These are phyloP conservation scores for Pitangus sulphuratus DNA, from an alignment of 2,797 vertebrate species.

Conservation along the genomic window DNA sequence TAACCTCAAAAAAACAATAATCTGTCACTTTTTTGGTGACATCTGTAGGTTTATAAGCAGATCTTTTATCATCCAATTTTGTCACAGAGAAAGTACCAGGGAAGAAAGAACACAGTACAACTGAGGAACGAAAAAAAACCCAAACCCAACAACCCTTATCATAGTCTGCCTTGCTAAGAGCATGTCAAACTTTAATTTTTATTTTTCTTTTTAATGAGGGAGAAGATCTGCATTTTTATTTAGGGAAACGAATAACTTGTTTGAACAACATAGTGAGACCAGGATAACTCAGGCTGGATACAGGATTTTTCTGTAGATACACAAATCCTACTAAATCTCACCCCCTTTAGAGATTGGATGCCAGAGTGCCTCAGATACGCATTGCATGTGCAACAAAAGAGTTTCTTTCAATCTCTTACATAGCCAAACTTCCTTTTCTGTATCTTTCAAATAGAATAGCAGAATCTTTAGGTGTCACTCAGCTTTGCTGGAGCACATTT, in stretches of 20 bases:
- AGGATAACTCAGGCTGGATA: not conserved
- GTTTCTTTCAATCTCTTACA: not conserved
- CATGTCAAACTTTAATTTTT: not conserved
- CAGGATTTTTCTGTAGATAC: not conserved
- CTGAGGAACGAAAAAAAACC: not conserved
- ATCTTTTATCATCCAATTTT: not conserved
- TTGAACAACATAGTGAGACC: not conserved
- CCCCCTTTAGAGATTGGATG: not conserved
- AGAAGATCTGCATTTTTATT: not conserved
- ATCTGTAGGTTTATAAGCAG: not conserved
- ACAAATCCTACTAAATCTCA: not conserved
- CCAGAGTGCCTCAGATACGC: not conserved
- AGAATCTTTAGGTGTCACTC: not conserved
- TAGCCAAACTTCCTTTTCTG: not conserved
- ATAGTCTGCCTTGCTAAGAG: not conserved
- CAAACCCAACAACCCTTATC: accelerated
- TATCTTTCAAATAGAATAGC: not conserved
- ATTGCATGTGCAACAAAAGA: not conserved
- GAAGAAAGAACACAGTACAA: not conserved
- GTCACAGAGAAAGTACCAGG: not conserved
- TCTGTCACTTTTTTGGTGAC: not conserved
- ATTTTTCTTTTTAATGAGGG: not conserved
- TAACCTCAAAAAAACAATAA: not conserved
- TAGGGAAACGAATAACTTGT: not conserved
- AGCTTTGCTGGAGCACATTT: not conserved